These are phyloP conservation scores for Lepidothrix coronata DNA, from an alignment of 2,113 vertebrate genomes.

Conservation along the genomic window DNA sequence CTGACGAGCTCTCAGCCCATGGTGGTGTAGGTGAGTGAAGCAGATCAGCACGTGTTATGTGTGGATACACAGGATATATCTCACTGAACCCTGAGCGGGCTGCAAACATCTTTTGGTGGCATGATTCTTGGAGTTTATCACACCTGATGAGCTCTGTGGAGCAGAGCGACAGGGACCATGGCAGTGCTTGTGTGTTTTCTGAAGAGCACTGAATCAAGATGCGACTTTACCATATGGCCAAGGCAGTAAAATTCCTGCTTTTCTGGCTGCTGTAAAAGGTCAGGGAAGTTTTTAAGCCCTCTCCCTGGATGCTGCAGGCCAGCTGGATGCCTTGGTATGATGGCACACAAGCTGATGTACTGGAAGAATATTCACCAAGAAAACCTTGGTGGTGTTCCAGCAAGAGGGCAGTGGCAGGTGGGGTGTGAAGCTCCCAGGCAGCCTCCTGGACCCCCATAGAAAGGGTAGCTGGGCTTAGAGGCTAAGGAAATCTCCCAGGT, in stretches of 20 bases:
- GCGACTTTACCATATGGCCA: background rate
- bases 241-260: background rate
- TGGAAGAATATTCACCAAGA: background rate
- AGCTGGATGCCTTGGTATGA: background rate
- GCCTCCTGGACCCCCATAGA: background rate
- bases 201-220: background rate
- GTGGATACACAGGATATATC: rapidly evolving
- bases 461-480: background rate
- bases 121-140: background rate
- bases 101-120: background rate
- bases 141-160: background rate
- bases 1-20: background rate
- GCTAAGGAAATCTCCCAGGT: background rate
- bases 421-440: background rate
- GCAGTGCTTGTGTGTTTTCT: background rate
- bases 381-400: background rate
- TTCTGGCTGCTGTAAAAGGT: background rate
- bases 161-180: background rate
- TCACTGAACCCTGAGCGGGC: rapidly evolving
- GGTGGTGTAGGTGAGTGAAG: background rate
- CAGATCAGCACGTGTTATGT: background rate
- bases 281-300: background rate
- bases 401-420: background rate
- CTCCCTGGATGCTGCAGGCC: background rate
- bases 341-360: background rate